Base-by-base conservation (phyloP, 2,797 vertebrate species). In the Cynodonichthys magdalenae region DNA sequence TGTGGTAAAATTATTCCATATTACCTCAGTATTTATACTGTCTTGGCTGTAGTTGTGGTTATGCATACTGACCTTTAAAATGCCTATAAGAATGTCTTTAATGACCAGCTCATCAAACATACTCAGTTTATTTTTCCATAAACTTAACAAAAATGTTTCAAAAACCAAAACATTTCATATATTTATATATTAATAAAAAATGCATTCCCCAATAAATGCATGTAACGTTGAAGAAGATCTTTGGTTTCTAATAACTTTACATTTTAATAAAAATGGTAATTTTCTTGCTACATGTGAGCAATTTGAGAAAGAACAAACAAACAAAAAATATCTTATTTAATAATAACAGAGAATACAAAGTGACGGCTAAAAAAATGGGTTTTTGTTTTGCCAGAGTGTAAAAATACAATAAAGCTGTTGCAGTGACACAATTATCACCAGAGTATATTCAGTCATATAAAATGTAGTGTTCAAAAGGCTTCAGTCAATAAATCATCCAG, bases 401-500 rank as follows among this genome's bases (percentile, higher is more conserved):
- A 29, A 59, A 36, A 66, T 27, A 6, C 20, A 24, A 19, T 20
- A 15, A 53, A 46, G 14, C n/a, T 53, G 19, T 10, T 45, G 5
- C 34, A 57, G 29, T 5, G 59, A 54, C 15, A 58, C 52, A 54
- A 39, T 28, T 15, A 20, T 24, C 17, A 62, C 19, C 6, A 52
- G 18, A 31, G 3, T 34, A 18, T 62, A 31, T 28, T 31, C n/a
- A 53, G 42, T 31, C 15, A 34, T 20, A 24, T 7, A 27, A 39
- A 46, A 47, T 46, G 18, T 9, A 41, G 18, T 2, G 9, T 67
- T 90, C 84, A 96, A 91, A 94, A 82, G 55, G 67, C 77, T 53
- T 92, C 81, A 2, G 61, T 67, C 59, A 94, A 80, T 76, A 96
- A 68, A 27, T 74, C 84, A 34, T 87, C 77, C 31, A 99, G 77